Conservation (phyloP, 64 coral and sea anemone species). For the Dendrophyllia cribrosa region DNA sequence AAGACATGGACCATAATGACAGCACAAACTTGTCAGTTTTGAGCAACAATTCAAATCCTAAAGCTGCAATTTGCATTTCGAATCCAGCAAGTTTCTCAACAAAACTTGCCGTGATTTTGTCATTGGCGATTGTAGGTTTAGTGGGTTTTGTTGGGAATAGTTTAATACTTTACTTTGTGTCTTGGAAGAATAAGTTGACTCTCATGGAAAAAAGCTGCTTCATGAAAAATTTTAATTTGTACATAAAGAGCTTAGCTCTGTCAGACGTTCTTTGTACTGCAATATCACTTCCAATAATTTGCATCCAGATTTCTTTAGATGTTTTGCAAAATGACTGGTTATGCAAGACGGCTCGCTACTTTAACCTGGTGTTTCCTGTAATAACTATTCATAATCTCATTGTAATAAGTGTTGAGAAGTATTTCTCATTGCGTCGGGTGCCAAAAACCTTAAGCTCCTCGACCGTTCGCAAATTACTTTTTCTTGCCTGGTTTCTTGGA, state of each 20-base stretch:
- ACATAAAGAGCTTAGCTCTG: not conserved
- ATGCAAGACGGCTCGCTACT: not conserved
- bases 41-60: too few species aligned
- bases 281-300: not conserved
- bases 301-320: not conserved
- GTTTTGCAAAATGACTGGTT: not conserved
- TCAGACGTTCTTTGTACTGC: not conserved
- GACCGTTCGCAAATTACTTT: not conserved
- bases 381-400: not conserved
- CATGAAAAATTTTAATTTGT: not conserved
- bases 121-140: not conserved
- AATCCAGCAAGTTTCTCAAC: not conserved
- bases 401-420: not conserved
- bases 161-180: not conserved
- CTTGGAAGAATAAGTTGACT: not conserved
- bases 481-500: not conserved
- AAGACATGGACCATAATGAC: too few species aligned
- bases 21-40: too few species aligned
- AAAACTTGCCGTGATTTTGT: not conserved
- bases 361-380: not conserved
- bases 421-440: not conserved
- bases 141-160: not conserved
- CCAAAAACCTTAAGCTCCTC: not conserved
- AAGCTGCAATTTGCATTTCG: not conserved
- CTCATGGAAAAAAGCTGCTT: not conserved